A percentile compares a stretch with the other conserved stretches of the same genome.
Evolutionary conservation across 2,113 vertebrate species (phyloP).

Genomic region (Hypanus sabinus): DNA sequence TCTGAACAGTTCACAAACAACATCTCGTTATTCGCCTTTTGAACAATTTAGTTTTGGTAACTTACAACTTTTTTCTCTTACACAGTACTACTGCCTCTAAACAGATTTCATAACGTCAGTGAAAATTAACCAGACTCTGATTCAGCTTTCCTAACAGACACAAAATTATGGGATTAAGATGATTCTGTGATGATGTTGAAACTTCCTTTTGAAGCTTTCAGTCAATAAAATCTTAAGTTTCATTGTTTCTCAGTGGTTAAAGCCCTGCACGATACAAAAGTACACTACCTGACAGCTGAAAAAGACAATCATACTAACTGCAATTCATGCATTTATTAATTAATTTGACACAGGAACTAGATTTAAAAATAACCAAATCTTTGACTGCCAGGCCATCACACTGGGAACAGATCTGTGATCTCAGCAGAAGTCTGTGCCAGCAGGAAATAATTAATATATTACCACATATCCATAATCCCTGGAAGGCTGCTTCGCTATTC

Average conservation of each 20-base stretch:
- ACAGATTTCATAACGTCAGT: too few relatives aligned
- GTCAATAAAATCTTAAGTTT: neutral
- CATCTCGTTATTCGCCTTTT: too few relatives aligned
- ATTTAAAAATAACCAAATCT: neutral
- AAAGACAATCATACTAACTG: neutral
- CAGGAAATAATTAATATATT: neutral
- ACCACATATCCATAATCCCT: neutral
- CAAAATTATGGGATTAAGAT: too few relatives aligned
- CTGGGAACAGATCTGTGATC: neutral
- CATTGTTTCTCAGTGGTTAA: neutral
- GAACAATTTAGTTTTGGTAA: too few relatives aligned
- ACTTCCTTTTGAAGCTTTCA: neutral
- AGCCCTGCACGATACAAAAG: neutral
- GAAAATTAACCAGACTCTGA: too few relatives aligned
- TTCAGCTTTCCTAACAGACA: neutral
- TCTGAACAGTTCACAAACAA: too few relatives aligned
- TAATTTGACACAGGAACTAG: neutral
- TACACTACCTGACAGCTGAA: neutral
- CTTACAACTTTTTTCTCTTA: too few relatives aligned
- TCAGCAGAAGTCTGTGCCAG: neutral
- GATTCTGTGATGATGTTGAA: too few relatives aligned
- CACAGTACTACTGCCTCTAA: too few relatives aligned
- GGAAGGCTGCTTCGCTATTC: neutral
- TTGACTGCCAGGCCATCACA: neutral
- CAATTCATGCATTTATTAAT: neutral